Conservation (phyloP, 2,888 invertebrate genomes). For the Drosophila leonis region DNA sequence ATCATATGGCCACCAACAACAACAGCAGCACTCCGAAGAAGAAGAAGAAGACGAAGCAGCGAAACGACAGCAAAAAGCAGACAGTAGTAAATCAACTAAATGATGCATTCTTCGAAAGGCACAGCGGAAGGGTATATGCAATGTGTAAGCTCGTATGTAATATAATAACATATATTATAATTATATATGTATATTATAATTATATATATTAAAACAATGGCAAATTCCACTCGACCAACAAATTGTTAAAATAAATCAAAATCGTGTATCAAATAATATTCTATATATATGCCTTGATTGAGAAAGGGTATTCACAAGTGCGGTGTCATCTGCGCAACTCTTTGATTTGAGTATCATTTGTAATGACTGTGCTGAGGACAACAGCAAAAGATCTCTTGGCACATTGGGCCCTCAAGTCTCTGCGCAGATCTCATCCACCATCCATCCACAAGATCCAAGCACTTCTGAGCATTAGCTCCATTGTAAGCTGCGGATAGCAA, state of each 20-base stretch:
- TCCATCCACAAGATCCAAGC: slow-evolving; percentile 41
- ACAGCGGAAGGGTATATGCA: slow-evolving; percentile 17
- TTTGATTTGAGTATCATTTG: slow-evolving; percentile 38
- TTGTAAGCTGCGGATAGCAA: slow-evolving; percentile 35
- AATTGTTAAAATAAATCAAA: neutral
- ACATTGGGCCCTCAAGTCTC: slow-evolving; percentile 15
- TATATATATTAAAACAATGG: too few species aligned
- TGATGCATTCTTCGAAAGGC: slow-evolving; percentile 56
- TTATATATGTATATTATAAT: too few species aligned
- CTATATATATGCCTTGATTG: neutral
- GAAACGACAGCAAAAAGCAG: slow-evolving; percentile 40
- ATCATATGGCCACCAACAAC: slow-evolving; percentile 47
- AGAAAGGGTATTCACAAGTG: slow-evolving; percentile 19
- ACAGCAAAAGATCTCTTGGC: slow-evolving; percentile 31
- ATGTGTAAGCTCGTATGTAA: slow-evolving; percentile 5
- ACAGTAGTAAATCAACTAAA: slow-evolving; percentile 72
- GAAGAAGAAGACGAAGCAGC: slow-evolving; percentile 37
- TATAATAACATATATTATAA: neutral
- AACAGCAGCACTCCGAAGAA: slow-evolving; percentile 17
- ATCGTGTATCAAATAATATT: neutral
- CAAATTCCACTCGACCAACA: too few species aligned
- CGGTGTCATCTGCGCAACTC: neutral
- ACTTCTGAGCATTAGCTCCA: slow-evolving; percentile 60
- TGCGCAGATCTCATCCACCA: slow-evolving; percentile 39
- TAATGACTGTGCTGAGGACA: slow-evolving; percentile 37